phyloP scores from a whole-genome alignment of 2,113 vertebrate species.

The Heliornis fulica region DNA sequence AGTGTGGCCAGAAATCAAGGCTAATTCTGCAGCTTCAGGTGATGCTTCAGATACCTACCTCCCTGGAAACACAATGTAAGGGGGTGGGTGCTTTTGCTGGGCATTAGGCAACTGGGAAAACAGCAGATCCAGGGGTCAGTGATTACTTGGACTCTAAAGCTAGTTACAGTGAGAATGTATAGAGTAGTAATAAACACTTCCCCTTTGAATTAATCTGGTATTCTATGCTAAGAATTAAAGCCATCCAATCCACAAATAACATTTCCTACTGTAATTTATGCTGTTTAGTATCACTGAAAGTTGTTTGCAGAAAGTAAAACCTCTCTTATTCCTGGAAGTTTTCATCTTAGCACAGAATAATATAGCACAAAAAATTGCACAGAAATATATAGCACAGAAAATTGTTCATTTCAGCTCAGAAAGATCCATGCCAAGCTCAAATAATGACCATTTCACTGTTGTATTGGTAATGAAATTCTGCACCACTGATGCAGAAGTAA shows the following conservation, averaged over 20 bases:
- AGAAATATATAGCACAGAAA: background rate
- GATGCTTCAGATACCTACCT: too few relatives aligned
- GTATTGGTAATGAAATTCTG: background rate
- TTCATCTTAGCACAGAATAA: too few relatives aligned
- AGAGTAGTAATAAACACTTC: background rate
- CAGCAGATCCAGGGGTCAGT: background rate
- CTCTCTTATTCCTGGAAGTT: background rate
- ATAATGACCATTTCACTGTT: background rate
- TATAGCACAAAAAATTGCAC: background rate
- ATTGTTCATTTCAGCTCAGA: background rate
- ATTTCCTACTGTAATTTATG: background rate
- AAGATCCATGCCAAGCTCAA: background rate
- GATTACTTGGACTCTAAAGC: background rate
- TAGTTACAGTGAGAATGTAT: background rate
- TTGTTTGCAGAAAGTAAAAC: background rate
- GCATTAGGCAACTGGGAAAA: background rate
- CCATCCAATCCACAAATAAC: background rate
- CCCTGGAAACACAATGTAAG: too few relatives aligned
- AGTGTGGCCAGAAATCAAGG: background rate
- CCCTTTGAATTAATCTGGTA: background rate
- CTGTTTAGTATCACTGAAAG: background rate
- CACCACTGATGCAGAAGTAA: background rate
- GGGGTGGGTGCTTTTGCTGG: accelerated
- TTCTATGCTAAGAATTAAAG: background rate
- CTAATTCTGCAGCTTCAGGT: background rate